Evolutionary conservation across 2,888 invertebrate genomes (phyloP).

Genomic region (Tenthredo distinguenda): DNA sequence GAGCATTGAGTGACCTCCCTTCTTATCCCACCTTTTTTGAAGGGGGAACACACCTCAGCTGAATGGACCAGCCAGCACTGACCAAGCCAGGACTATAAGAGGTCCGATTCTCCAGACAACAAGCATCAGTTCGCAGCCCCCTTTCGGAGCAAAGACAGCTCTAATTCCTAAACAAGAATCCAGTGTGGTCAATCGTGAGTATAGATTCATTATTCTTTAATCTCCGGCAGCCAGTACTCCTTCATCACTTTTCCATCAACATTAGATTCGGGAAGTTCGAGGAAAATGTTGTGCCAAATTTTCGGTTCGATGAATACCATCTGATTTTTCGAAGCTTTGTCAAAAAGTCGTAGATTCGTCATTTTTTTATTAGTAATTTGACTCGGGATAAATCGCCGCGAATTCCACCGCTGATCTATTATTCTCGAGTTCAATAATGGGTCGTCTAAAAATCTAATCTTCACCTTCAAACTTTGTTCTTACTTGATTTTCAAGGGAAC

Average conservation of each 20-base stretch:
- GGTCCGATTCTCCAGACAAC: slow-evolving; percentile 68
- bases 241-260: neutral
- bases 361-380: neutral
- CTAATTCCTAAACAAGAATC: slow-evolving; percentile 59
- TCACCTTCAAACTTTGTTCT: neutral
- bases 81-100: slow-evolving; percentile 73
- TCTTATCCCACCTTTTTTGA: slow-evolving; percentile 48
- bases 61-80: slow-evolving; percentile 63
- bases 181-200: slow-evolving; percentile 59
- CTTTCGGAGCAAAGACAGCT: slow-evolving; percentile 71
- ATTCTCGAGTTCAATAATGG: neutral
- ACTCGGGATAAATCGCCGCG: neutral
- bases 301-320: neutral
- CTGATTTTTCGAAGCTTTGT: neutral
- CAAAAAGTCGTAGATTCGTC: neutral
- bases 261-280: neutral
- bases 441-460: neutral
- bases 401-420: neutral
- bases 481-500: neutral
- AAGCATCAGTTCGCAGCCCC: slow-evolving; percentile 74
- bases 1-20: slow-evolving; percentile 24
- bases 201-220: slow-evolving; percentile 26
- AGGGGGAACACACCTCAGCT: slow-evolving; percentile 66
- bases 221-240: no score
- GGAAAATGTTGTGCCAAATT: neutral